These are phyloP conservation scores for Cetonia aurata DNA, from an alignment of 2,888 invertebrate genomes.

Conservation along the genomic window DNA sequence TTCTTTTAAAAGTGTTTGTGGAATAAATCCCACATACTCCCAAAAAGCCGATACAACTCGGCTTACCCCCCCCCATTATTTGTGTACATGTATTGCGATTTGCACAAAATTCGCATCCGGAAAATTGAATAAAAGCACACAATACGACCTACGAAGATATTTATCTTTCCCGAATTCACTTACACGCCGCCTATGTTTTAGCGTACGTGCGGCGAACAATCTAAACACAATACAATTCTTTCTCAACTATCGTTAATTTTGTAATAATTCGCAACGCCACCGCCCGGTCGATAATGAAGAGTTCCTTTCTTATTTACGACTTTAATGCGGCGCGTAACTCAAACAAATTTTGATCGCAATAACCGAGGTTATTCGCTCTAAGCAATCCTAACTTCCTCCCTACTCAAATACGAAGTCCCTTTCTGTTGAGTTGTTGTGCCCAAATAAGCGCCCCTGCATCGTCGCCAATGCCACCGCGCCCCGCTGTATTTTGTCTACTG, in stretches of 20 bases:
- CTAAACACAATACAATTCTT: neutral
- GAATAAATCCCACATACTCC: neutral
- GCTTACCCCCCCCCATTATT: neutral
- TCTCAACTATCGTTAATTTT: neutral
- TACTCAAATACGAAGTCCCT: slow-evolving; percentile 37
- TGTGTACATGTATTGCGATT: neutral
- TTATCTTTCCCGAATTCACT: slow-evolving; percentile 7
- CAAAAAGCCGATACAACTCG: neutral
- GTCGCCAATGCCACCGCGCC: neutral
- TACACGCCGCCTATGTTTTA: too few relatives aligned
- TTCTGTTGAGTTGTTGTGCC: slow-evolving; percentile 27
- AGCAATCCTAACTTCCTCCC: slow-evolving; percentile 25
- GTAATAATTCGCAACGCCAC: slow-evolving; percentile 2
- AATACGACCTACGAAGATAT: neutral
- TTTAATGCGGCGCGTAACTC: slow-evolving; percentile 22
- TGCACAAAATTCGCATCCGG: neutral
- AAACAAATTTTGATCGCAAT: slow-evolving; percentile 30
- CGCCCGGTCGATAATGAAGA: slow-evolving; percentile 1
- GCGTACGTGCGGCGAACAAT: neutral
- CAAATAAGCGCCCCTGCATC: slow-evolving; percentile 21
- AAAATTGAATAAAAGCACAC: slow-evolving; percentile 25
- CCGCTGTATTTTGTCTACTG: neutral
- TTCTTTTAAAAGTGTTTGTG: neutral
- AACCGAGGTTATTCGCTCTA: slow-evolving; percentile 3
- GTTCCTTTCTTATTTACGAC: neutral